phyloP scores from a whole-genome alignment of 2,888 invertebrate genomes.

The Cheilosia variabilis region DNA sequence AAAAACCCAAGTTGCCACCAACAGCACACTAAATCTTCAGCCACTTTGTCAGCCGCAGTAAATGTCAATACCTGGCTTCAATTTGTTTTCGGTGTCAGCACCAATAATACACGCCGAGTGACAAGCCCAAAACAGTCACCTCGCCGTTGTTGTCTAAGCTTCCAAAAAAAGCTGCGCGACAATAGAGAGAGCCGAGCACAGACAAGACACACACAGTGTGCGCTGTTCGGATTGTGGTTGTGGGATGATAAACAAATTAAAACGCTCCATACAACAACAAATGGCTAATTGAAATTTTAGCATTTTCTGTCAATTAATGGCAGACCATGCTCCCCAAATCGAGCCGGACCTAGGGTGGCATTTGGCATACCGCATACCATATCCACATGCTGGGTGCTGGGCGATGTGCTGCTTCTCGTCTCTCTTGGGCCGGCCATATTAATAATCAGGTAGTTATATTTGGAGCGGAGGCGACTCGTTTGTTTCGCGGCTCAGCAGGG shows the following conservation, averaged over 20 bases:
- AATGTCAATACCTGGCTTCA: slow-evolving; percentile 74
- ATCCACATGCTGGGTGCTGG: not conserved
- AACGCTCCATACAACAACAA: slow-evolving; percentile 36
- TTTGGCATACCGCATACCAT: slow-evolving; percentile 2
- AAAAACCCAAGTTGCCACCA: slow-evolving; percentile 41
- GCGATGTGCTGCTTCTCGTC: slow-evolving; percentile 20
- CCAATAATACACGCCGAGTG: slow-evolving; percentile 68
- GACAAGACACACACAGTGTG: not conserved
- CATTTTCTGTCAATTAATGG: slow-evolving; percentile 72
- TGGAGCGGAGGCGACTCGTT: slow-evolving; percentile 75
- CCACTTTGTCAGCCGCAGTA: slow-evolving; percentile 72
- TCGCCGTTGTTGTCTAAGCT: slow-evolving; percentile 32
- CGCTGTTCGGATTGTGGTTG: slow-evolving; percentile 1
- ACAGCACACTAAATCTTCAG: slow-evolving; percentile 67
- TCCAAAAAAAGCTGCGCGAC: slow-evolving; percentile 34
- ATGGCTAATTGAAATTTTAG: slow-evolving; percentile 72
- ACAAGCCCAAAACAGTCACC: slow-evolving; percentile 59
- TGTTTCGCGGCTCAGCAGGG: slow-evolving; percentile 70
- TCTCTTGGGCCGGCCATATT: slow-evolving; percentile 59
- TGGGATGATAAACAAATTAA: slow-evolving; percentile 72
- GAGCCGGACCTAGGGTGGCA: slow-evolving; percentile 56
- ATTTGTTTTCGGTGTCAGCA: slow-evolving; percentile 75
- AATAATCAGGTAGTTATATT: slow-evolving; percentile 75
- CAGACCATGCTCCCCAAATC: slow-evolving; percentile 19
- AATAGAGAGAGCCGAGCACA: slow-evolving; percentile 25